A percentile compares a stretch with the other conserved stretches of the same genome.
phyloP scores from a whole-genome alignment of 2,113 vertebrate genomes.

The Glaucidium brasilianum region DNA sequence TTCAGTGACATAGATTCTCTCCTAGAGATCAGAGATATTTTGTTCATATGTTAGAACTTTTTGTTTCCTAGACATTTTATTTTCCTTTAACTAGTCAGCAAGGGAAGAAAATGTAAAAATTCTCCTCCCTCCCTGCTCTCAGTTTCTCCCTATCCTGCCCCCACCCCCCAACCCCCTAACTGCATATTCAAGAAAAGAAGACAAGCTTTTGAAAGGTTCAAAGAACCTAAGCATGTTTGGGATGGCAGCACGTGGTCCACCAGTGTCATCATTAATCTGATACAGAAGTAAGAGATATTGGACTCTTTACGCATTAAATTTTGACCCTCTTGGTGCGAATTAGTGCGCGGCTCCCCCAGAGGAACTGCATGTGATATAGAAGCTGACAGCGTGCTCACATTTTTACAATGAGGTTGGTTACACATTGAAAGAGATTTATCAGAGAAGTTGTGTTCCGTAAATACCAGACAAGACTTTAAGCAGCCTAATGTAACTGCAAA shows the following conservation, averaged over 20 bases:
- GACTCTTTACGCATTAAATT: not conserved
- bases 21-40: conserved; percentile 1
- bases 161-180: accelerated
- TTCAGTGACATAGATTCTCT: conserved; percentile 8
- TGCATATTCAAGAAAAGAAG: not conserved
- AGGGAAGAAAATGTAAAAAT: not conserved
- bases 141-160: accelerated
- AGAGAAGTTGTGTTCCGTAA: not conserved
- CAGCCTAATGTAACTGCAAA: not conserved
- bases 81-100: not conserved
- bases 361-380: not conserved
- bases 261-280: not conserved
- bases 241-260: not conserved
- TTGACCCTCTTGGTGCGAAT: not conserved
- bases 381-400: not conserved
- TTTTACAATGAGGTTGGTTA: not conserved
- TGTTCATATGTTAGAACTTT: not conserved
- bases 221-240: not conserved
- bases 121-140: not conserved
- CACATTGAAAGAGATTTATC: not conserved
- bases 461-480: not conserved
- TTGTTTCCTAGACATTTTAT: not conserved
- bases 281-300: not conserved
- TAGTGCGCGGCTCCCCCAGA: not conserved
- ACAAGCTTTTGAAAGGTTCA: not conserved